A percentile compares a stretch with the other conserved stretches of the same genome.
These are phyloP conservation scores for Ctenodactylus gundi DNA, from an alignment of 2,113 vertebrate genomes.

Conservation along the genomic window DNA sequence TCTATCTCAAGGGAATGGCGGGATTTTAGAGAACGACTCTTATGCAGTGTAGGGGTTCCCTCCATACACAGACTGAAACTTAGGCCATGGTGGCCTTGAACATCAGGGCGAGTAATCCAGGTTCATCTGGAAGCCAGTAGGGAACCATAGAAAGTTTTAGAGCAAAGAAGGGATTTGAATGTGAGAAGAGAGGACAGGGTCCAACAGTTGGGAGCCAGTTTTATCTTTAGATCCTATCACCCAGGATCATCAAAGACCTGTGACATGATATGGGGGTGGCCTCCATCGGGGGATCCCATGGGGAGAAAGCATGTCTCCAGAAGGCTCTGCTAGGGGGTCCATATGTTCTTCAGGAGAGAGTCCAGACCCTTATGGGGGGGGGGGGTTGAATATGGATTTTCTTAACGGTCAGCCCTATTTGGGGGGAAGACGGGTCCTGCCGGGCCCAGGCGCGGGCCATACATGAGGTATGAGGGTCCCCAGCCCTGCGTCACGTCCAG, in stretches of 20 bases:
- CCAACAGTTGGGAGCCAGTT: not conserved
- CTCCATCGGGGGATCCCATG: not conserved
- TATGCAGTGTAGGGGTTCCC: not conserved
- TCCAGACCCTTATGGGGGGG: fast-evolving
- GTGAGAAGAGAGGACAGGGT: not conserved
- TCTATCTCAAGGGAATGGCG: not conserved
- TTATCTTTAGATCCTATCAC: not conserved
- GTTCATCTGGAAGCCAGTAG: not conserved
- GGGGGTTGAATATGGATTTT: not conserved
- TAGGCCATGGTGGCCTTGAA: not conserved
- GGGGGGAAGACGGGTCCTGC: not conserved
- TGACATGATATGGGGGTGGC: too few relatives aligned
- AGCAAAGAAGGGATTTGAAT: not conserved
- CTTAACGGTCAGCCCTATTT: not conserved
- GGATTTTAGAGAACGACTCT: not conserved
- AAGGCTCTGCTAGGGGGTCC: not conserved
- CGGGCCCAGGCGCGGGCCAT: not conserved
- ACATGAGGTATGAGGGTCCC: not conserved
- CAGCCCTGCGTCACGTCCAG: not conserved
- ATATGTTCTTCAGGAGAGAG: not conserved
- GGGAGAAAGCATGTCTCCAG: not conserved
- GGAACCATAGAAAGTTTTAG: not conserved
- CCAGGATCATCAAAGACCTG: not conserved
- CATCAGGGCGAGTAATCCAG: not conserved
- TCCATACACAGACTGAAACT: not conserved